A percentile compares a stretch with the other conserved stretches of the same genome.
phyloP scores from a whole-genome alignment of 1,140 invertebrate genomes.

The Grapholita molesta region DNA sequence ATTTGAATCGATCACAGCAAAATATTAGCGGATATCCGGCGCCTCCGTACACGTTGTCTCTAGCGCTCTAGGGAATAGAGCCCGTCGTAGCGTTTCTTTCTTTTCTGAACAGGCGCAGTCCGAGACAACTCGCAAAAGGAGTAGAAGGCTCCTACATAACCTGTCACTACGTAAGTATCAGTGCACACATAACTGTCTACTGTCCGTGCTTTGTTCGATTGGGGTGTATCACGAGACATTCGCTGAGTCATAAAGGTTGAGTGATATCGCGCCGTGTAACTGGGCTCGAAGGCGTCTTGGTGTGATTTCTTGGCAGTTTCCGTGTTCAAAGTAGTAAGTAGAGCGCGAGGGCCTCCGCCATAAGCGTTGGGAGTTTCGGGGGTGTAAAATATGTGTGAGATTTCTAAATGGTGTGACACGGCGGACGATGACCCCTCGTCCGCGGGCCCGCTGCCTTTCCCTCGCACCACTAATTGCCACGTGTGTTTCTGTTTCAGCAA shows the following conservation, averaged over 20 bases:
- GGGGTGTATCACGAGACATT: constrained; percentile 32
- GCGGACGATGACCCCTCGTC: constrained; percentile 58
- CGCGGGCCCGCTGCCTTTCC: constrained; percentile 38
- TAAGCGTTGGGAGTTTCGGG: constrained; percentile 22
- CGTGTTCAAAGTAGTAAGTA: constrained; percentile 15
- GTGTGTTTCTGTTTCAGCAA: constrained; percentile 84
- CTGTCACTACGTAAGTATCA: constrained; percentile 76
- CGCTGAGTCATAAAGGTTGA: neutral
- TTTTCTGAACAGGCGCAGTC: constrained; percentile 77
- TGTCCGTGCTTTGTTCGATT: constrained; percentile 28
- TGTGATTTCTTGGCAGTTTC: constrained; percentile 17
- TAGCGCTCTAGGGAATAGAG: constrained; percentile 68
- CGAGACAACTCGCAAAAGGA: constrained; percentile 77
- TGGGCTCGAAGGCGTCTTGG: neutral
- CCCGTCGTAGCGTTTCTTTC: constrained; percentile 74
- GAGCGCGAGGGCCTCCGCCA: constrained; percentile 27
- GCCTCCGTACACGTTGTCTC: constrained; percentile 71
- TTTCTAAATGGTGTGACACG: constrained; percentile 40
- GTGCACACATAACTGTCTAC: constrained; percentile 39
- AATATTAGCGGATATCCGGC: constrained; percentile 68
- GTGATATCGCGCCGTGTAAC: neutral
- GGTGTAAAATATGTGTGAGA: constrained; percentile 18
- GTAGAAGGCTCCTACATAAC: constrained; percentile 79
- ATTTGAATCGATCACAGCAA: constrained; percentile 57
- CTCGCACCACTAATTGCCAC: constrained; percentile 58